These are phyloP conservation scores for Cyprinella venusta DNA, from an alignment of 2,797 vertebrate genomes.

Conservation along the genomic window DNA sequence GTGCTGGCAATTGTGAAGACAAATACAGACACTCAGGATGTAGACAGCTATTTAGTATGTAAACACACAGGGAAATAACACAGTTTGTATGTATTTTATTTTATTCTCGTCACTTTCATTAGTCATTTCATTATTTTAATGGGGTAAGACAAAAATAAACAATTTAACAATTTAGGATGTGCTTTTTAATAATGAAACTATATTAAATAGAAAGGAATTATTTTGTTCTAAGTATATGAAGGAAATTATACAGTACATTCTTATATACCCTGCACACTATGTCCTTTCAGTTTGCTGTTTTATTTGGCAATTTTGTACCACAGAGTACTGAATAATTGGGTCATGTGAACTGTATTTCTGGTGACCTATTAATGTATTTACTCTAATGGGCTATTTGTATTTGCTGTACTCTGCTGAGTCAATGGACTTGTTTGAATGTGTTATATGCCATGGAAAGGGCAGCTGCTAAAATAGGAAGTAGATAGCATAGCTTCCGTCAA, in stretches of 20 bases:
- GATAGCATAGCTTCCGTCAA: constrained; percentile 28
- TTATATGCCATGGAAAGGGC: constrained; percentile 47
- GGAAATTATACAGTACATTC: no score
- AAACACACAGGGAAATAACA: background rate
- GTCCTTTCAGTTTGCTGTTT: no score
- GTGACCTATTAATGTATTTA: constrained; percentile 49
- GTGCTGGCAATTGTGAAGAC: background rate
- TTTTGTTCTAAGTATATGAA: no score
- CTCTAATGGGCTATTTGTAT: constrained; percentile 45
- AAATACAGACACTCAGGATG: background rate
- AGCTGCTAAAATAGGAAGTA: constrained; percentile 31
- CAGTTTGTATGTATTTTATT: background rate
- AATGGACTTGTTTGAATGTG: background rate
- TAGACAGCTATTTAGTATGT: background rate
- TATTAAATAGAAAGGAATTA: no score
- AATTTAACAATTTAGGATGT: no score
- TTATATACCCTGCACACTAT: no score
- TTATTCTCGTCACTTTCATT: background rate
- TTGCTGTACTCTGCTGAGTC: constrained; percentile 46
- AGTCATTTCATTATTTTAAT: no score
- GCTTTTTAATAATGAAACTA: no score
- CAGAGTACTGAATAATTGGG: constrained; percentile 21
- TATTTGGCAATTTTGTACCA: background rate
- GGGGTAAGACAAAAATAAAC: no score
- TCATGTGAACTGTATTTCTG: constrained; percentile 38